Conservation (phyloP, 2,888 invertebrate species). For the Ernsta delagoae region DNA sequence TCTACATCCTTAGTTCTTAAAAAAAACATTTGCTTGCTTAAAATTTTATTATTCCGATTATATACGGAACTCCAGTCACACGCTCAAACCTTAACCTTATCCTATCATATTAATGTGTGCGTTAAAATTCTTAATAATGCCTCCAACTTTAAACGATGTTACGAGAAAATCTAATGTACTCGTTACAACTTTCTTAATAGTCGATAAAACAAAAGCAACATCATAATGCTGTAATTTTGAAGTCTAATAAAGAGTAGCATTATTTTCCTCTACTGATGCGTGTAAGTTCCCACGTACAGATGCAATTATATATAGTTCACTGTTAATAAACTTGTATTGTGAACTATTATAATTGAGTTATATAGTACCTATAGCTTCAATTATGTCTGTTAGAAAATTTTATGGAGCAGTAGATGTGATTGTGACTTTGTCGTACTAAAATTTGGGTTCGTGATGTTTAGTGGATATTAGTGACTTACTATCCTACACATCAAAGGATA, state of each 20-base stretch:
- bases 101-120: slow-evolving; percentile 11
- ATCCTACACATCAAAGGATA: too few relatives aligned
- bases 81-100: neutral
- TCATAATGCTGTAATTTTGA: slow-evolving; percentile 31
- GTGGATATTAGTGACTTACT: too few relatives aligned
- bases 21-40: too few relatives aligned
- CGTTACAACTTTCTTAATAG: slow-evolving; percentile 29
- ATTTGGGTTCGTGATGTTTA: too few relatives aligned
- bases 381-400: neutral
- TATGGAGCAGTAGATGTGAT: neutral
- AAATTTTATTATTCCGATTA: too few relatives aligned
- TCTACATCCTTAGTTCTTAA: too few relatives aligned
- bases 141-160: slow-evolving; percentile 21
- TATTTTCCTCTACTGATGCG: slow-evolving; percentile 26
- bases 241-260: slow-evolving; percentile 28
- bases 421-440: neutral
- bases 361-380: neutral
- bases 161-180: slow-evolving; percentile 25
- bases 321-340: slow-evolving; percentile 15
- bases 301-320: slow-evolving; percentile 25
- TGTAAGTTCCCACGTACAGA: slow-evolving; percentile 26
- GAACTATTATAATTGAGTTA: slow-evolving; percentile 27
- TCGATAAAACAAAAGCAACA: slow-evolving; percentile 31
- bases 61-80: neutral
- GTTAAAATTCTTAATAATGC: slow-evolving; percentile 33